phyloP scores from a whole-genome alignment of 1,140 invertebrate genomes.

The Bombus sylvicola region DNA sequence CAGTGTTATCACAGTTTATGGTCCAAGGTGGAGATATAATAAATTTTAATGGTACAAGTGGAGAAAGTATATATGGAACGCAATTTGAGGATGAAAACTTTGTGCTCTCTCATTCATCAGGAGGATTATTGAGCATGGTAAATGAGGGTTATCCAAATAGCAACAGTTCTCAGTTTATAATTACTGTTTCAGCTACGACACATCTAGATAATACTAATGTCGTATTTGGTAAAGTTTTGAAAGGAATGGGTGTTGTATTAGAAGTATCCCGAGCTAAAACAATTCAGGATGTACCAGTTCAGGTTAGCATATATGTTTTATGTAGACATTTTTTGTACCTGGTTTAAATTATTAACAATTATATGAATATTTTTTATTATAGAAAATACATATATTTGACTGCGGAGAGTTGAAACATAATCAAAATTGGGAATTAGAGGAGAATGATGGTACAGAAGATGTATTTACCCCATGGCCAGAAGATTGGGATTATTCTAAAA shows the following conservation, averaged over 20 bases:
- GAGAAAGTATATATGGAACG: constrained; percentile 96
- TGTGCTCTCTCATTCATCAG: constrained; percentile 84
- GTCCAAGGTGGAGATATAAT: constrained; percentile 93
- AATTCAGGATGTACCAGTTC: constrained; percentile 83
- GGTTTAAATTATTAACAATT: background rate
- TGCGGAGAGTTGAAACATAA: constrained; percentile 88
- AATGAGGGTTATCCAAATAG: constrained; percentile 92
- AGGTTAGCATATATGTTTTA: constrained; percentile 76
- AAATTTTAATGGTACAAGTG: constrained; percentile 91
- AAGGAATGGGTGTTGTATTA: constrained; percentile 87
- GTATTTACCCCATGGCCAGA: constrained; percentile 88
- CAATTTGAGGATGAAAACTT: constrained; percentile 97
- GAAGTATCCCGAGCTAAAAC: constrained; percentile 86
- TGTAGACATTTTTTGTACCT: background rate
- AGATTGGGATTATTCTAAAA: constrained; percentile 85
- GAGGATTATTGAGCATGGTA: constrained; percentile 93
- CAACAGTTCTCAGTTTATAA: constrained; percentile 98
- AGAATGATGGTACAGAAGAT: constrained; percentile 88
- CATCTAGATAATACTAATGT: constrained; percentile 96
- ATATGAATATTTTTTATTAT: constrained; percentile 51
- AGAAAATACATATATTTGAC: constrained; percentile 87
- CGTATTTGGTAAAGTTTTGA: constrained; percentile 92
- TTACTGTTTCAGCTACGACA: constrained; percentile 91
- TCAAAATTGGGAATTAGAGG: constrained; percentile 86
- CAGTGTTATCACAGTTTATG: constrained; percentile 90